Evolutionary conservation across 1,140 invertebrate genomes (phyloP).

Genomic region (Octopus bimaculoides): DNA sequence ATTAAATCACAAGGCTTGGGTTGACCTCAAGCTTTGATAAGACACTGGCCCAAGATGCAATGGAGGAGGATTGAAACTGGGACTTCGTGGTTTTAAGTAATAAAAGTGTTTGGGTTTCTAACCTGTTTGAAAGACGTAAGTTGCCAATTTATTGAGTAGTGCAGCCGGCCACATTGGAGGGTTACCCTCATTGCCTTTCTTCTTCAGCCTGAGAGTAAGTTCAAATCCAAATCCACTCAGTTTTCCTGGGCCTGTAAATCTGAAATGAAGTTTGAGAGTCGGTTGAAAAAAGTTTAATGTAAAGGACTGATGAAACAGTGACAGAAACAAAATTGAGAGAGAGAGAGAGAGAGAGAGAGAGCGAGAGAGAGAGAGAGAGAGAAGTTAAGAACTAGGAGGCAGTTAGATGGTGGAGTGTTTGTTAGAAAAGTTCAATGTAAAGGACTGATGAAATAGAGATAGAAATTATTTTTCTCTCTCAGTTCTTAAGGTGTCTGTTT

Average conservation of each 20-base stretch:
- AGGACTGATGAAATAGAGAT: too few species aligned
- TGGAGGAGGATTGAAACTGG: too few species aligned
- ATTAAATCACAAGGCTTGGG: too few species aligned
- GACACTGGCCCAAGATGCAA: too few species aligned
- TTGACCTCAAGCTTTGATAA: too few species aligned
- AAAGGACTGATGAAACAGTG: not conserved
- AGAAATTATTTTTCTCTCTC: too few species aligned
- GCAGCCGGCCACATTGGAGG: conserved; percentile 91
- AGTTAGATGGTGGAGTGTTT: not conserved
- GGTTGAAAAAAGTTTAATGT: too few species aligned
- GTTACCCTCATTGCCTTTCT: conserved; percentile 64
- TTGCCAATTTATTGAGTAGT: conserved; percentile 86
- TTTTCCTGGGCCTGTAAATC: conserved; percentile 58
- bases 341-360: conserved; percentile 2
- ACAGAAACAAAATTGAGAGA: not conserved
- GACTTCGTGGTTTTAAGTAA: too few species aligned
- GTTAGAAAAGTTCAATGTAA: too few species aligned
- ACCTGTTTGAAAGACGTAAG: conserved; percentile 73
- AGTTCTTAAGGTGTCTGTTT: too few species aligned
- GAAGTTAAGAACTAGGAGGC: not conserved
- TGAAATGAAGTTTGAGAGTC: conserved; percentile 3
- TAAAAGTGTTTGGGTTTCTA: conserved; percentile 2
- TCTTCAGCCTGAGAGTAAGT: conserved; percentile 77
- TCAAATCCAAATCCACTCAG: conserved; percentile 90
- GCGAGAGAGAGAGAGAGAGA: not conserved